Base-by-base conservation (phyloP, 1,140 invertebrate genomes). In the Drosophila parvula region DNA sequence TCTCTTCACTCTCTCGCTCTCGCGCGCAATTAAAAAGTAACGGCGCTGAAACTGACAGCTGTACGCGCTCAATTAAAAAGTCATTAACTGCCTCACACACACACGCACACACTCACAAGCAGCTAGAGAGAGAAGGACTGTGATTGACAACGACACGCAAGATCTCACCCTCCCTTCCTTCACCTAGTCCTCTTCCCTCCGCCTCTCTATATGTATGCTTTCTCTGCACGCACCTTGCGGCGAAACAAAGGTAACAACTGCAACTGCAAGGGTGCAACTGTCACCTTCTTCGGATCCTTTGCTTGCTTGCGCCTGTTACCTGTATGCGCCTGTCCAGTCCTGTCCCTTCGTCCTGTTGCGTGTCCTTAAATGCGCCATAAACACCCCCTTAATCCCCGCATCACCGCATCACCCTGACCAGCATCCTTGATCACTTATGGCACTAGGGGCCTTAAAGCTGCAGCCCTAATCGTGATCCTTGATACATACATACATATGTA, bases 51-150 rank as follows among this genome's bases (percentile, higher is more conserved):
- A 69, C 81, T 74, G 83, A 78, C 84, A 88, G 84, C 76, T 88
- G 84, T 80, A 89, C 67, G 79, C 64, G 84, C 84, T 83, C 83
- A 88, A 88, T 88, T 88, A 88, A 88, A 88, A 88, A 88, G 83
- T 88, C 83, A 88, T 88, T 88, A 88, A 83, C 83, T 79, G 76
- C 45, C 16, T 56, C 41, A 55, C 40, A 41, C 28, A 44, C 47
- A 50, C 41, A 40, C 34, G 44, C 27, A 60, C 18, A 43, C 45
- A 64, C n/a, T 34, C 32, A 14, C 16, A 34, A 44, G 10, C 32
- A 73, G 11, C 36, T 44, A 50, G 51, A 44, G 10, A 43, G 47
- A 69, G 56, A 70, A 58, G 65, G 67, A 71, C 67, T 78, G 84
- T 89, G 83, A 88, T 88, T 88, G 83, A 88, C 79, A 81, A 69